Percentiles rank a stretch among this genome's conserved stretches.
phyloP scores from a whole-genome alignment of 2,797 vertebrate species.

The Apogon talboti region DNA sequence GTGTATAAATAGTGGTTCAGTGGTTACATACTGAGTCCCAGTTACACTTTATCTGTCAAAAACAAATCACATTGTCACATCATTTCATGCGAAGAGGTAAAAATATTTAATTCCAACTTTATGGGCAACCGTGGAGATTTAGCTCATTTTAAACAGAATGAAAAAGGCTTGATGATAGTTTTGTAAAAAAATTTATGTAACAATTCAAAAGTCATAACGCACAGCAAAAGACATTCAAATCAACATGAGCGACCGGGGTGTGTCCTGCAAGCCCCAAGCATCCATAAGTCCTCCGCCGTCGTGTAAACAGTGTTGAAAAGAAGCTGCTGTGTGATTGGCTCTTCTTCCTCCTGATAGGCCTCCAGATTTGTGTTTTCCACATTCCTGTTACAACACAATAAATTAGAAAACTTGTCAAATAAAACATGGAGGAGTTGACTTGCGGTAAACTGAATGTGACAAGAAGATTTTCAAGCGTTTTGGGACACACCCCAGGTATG shows the following conservation, averaged over 20 bases:
- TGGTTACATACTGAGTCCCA: no score
- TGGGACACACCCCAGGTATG: conserved; percentile 59
- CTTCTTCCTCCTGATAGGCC: conserved; percentile 23
- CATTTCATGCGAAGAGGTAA: no score
- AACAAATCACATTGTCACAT: no score
- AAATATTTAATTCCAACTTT: no score
- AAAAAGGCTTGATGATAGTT: conserved; percentile 29
- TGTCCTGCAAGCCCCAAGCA: conserved; percentile 50
- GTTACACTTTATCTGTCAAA: no score
- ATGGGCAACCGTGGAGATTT: not conserved
- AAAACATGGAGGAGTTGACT: conserved; percentile 40
- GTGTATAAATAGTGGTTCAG: no score
- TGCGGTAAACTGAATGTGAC: conserved; percentile 41
- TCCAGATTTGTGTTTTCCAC: conserved; percentile 30
- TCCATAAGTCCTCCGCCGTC: conserved; percentile 53
- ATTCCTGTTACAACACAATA: conserved; percentile 54
- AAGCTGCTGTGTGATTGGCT: conserved; percentile 59
- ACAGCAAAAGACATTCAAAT: conserved; percentile 72
- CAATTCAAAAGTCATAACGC: conserved; percentile 67
- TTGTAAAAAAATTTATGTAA: conserved; percentile 78
- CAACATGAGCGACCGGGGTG: conserved; percentile 50
- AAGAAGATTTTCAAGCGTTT: conserved; percentile 44
- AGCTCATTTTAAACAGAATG: not conserved
- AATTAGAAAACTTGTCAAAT: conserved; percentile 50
- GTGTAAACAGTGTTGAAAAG: conserved; percentile 74